phyloP scores from a whole-genome alignment of 2,888 invertebrate genomes.

The Nudaria mundana region DNA sequence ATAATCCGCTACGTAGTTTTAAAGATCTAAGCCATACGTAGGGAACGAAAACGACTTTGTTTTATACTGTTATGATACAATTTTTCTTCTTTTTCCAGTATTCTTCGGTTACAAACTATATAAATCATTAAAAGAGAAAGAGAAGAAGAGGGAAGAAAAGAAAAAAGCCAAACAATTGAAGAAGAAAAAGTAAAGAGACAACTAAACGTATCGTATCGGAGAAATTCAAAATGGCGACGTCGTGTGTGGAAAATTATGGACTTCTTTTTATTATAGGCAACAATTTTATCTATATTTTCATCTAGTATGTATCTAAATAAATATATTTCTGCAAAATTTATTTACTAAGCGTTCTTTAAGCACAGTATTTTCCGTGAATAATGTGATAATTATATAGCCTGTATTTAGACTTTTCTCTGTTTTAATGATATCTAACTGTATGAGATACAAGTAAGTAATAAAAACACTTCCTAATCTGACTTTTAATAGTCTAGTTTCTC shows the following conservation, averaged over 20 bases:
- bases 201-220: constrained; percentile 4
- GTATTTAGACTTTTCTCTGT: too few relatives aligned
- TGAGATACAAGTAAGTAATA: too few relatives aligned
- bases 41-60: too few relatives aligned
- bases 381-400: too few relatives aligned
- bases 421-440: too few relatives aligned
- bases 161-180: constrained; percentile 89
- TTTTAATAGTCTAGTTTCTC: too few relatives aligned
- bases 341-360: too few relatives aligned
- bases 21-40: too few relatives aligned
- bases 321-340: background rate
- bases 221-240: constrained; percentile 11
- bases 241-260: constrained; percentile 30
- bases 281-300: background rate
- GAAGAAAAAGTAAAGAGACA: constrained; percentile 84
- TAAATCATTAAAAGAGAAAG: constrained; percentile 88
- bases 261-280: constrained; percentile 8
- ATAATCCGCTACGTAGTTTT: too few relatives aligned
- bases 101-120: constrained; percentile 94
- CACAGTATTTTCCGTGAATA: too few relatives aligned
- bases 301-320: background rate
- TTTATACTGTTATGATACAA: background rate
- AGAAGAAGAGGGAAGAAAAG: constrained; percentile 89
- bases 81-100: constrained; percentile 80
- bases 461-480: too few relatives aligned